Evolutionary conservation across 2,113 vertebrate species (phyloP), one percentile per base, ranked within the genome.

Genomic region (Alligator sinensis): DNA sequence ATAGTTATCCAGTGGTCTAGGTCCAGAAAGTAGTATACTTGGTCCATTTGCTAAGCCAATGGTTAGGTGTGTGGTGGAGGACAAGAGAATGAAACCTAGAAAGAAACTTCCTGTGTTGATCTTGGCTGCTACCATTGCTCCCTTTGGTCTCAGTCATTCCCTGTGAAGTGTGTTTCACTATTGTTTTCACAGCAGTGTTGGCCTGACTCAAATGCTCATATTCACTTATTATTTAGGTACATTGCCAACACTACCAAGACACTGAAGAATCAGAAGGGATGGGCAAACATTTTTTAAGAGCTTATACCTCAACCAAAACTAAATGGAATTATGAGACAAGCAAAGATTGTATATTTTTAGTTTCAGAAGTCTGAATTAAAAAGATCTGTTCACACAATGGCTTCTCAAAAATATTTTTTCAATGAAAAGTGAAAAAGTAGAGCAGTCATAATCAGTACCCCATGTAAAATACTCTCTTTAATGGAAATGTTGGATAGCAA

Each of bases 281-380:
- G 9, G 47, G 4, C 12, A 21, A 10, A 4, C 0, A 0, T 1
- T 1, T 21, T 18, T 58, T 47, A 38, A 75, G 77, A 75, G 5
- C 2, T 61, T 55, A 13, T 2, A 63, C 11, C 9, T 92, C 38
- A 57, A 14, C 2, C 28, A 78, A 61, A 68, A 0, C 3, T n/a
- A 38, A 34, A 3, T 17, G 2, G 89, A 72, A 9, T 84, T 68
- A 4, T 87, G 55, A 58, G 75, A 77, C 0, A 55, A 64, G 38
- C 38, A 38, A 61, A 34, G 3, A 2, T 5, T 86, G 1, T 2
- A 59, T 68, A 77, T 82, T 38, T 91, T 63, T 57, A 24, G 47
- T 34, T 47, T 38, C 38, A 38, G 38, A 38, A 38, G 38, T 38
- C 38, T 38, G 38, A 38, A 38, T 38, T 38, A 38, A 38, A 38